These are phyloP conservation scores for Drosophila hamatofila DNA, from an alignment of 2,888 invertebrate genomes.

Conservation along the genomic window DNA sequence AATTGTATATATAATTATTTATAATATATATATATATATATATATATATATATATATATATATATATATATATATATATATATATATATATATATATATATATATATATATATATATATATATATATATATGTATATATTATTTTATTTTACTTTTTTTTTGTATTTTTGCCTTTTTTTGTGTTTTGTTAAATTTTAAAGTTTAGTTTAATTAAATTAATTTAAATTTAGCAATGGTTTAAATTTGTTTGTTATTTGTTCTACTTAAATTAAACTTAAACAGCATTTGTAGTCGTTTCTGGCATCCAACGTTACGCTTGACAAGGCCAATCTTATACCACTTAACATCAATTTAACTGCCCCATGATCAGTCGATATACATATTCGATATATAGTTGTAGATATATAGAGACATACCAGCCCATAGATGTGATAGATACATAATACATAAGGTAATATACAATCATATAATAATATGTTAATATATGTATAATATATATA, in stretches of 20 bases:
- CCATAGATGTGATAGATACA: constrained; percentile 5
- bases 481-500: constrained; percentile 14
- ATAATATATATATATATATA: constrained; percentile 8
- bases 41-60: constrained; percentile 27
- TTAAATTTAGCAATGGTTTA: constrained; percentile 72
- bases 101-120: constrained; percentile 26
- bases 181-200: constrained; percentile 50
- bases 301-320: constrained; percentile 85
- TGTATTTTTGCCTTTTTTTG: constrained; percentile 16
- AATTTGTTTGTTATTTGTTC: constrained; percentile 79
- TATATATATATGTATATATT: constrained; percentile 23
- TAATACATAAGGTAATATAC: constrained; percentile 8
- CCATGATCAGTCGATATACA: constrained; percentile 9
- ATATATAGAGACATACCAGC: constrained; percentile 12
- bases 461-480: neutral
- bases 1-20: constrained; percentile 34
- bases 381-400: constrained; percentile 13
- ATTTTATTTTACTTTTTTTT: constrained; percentile 8
- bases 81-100: constrained; percentile 25
- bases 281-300: constrained; percentile 85
- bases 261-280: constrained; percentile 84
- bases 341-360: constrained; percentile 84
- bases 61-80: constrained; percentile 30
- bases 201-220: constrained; percentile 63
- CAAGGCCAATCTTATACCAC: constrained; percentile 85